phyloP scores from a whole-genome alignment of 2,113 vertebrate species.

The Calonectris borealis region DNA sequence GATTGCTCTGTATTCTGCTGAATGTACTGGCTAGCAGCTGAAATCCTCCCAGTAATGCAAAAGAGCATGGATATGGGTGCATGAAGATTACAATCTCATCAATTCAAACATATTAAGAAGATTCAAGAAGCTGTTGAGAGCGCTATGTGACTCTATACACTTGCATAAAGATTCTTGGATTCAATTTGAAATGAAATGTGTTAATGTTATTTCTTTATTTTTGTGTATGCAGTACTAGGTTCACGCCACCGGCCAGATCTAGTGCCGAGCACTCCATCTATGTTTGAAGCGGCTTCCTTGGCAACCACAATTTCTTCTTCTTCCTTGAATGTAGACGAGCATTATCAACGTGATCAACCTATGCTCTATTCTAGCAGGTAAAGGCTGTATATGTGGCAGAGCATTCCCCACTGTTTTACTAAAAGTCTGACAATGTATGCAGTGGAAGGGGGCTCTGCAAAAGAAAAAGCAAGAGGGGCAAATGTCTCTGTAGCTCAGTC shows the following conservation, averaged over 20 bases:
- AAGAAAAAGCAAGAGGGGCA: background rate
- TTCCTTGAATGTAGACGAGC: constrained; percentile 80
- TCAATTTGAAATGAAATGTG: background rate
- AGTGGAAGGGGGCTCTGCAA: background rate
- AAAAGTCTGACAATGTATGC: background rate
- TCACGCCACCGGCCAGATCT: constrained; percentile 83
- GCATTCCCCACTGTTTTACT: background rate
- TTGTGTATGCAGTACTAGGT: constrained; percentile 72
- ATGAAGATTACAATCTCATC: background rate
- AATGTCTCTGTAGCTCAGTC: background rate
- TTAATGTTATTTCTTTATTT: background rate
- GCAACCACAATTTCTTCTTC: constrained; percentile 90
- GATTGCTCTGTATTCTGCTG: background rate
- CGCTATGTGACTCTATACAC: accelerated
- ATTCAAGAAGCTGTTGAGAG: background rate
- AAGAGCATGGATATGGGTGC: background rate
- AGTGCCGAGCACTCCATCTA: constrained; percentile 82
- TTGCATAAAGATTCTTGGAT: background rate
- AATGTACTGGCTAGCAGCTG: background rate
- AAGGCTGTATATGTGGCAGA: background rate
- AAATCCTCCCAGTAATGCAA: background rate
- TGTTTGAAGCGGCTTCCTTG: constrained; percentile 88
- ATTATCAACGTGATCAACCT: constrained; percentile 73
- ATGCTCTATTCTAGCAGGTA: constrained; percentile 77
- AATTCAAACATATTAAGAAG: background rate